Base-by-base conservation (phyloP, 1,140 invertebrate genomes). In the Bemisia tabaci region DNA sequence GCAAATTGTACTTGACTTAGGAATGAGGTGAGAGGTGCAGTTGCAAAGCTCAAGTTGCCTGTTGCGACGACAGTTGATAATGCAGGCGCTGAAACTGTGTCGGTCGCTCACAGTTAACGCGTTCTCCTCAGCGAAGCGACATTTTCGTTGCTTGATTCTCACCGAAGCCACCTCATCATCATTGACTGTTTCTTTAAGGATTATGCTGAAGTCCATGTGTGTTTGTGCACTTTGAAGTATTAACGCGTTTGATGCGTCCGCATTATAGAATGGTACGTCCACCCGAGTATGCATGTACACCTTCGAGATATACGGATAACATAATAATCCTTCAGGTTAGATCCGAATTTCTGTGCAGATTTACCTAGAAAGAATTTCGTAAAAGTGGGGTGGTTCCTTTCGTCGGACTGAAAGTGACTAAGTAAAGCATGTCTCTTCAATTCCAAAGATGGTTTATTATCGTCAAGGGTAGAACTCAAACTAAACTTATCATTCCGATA, bases 81-180 rank as follows among this genome's bases (percentile, higher is more conserved):
- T 83, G 70, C 86, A 87, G 0, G 85, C 84, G 17, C 82, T 85
- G 70, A 86, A 87, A 26, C 84, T 87, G 67, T 87, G 87, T 69
- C 81, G 78, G 0, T 74, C 76, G 73, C 85, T 84, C 0, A 85
- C 82, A 22, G 83, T 75, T 39, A 87, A 72, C 63, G 79, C 78
- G 65, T 83, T 83, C 74, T 88, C 86, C 62, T 85, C 81, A 0
- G 79, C 80, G 69, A 86, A 87, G 12, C 84, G 79, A 71, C 86
- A 88, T 72, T 82, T 68, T 73, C 80, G 22, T 80, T 84, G 83
- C 2, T 76, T 72, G 0, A 83, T 78, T 17, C 78, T 76, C 2
- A 84, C 82, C 9, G 80, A 71, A 0, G 79, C 76, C 1, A 83
- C 81, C 21, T 78, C 77, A 1, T 77, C 77, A 66, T 85, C 83